These are phyloP conservation scores for Chlorodrepanis virens DNA, from an alignment of 2,113 vertebrate genomes.

Conservation along the genomic window DNA sequence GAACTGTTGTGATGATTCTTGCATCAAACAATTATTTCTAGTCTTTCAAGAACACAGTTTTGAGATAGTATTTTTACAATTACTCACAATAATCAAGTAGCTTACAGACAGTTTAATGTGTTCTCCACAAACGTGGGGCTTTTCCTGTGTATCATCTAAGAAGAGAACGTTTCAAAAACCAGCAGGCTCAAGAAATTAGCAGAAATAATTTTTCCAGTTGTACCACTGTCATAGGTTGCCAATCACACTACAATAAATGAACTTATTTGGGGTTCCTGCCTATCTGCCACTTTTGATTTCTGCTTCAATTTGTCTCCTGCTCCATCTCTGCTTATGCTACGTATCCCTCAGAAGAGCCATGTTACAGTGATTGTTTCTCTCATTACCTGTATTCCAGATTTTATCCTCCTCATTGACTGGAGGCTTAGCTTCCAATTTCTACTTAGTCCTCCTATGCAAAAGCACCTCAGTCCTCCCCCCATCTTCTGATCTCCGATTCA, in stretches of 20 bases:
- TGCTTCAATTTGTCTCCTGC: neutral
- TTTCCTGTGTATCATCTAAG: neutral
- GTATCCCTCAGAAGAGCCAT: neutral
- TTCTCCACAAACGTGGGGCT: accelerated
- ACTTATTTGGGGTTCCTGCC: neutral
- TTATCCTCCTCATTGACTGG: neutral
- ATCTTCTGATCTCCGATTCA: neutral
- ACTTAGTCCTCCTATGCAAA: neutral
- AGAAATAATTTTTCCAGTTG: neutral
- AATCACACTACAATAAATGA: accelerated
- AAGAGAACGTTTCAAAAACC: neutral
- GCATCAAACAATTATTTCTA: neutral
- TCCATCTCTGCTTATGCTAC: neutral
- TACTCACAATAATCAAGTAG: neutral
- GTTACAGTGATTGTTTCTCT: neutral
- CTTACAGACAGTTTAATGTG: neutral
- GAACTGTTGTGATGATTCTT: neutral
- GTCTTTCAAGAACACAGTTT: neutral
- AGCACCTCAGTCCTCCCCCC: neutral
- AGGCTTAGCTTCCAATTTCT: neutral
- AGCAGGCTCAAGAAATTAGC: neutral
- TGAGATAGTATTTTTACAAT: neutral
- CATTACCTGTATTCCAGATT: neutral
- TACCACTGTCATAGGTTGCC: neutral
- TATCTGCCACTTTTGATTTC: neutral